Percentiles rank a stretch among this genome's conserved stretches.
These are phyloP conservation scores for Aphelenchoides bicaudatus DNA, from an alignment of 2,888 invertebrate genomes.

Conservation along the genomic window DNA sequence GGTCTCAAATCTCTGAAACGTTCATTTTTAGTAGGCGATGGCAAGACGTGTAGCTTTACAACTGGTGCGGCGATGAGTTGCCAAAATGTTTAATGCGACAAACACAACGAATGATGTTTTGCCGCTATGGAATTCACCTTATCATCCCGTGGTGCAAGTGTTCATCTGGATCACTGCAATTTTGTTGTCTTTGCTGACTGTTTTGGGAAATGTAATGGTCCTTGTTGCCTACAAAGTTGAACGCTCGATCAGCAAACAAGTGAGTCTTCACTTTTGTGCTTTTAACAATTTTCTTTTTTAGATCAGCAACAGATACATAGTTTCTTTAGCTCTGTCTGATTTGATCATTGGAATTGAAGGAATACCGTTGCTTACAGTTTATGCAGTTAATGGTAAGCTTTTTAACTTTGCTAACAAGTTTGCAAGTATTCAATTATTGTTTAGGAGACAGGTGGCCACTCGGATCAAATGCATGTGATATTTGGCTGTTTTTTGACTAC, in stretches of 20 bases:
- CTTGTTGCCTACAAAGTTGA: slow-evolving; percentile 56
- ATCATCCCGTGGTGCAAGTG: slow-evolving; percentile 27
- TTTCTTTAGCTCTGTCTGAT: slow-evolving; percentile 59
- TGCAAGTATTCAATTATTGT: slow-evolving; percentile 9
- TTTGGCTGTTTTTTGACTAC: slow-evolving; percentile 60
- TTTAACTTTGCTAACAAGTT: neutral
- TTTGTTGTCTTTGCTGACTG: slow-evolving; percentile 52
- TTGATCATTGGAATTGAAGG: slow-evolving; percentile 60
- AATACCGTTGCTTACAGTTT: slow-evolving; percentile 59
- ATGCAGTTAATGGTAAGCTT: slow-evolving; percentile 54
- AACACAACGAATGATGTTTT: neutral
- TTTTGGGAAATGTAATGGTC: slow-evolving; percentile 60
- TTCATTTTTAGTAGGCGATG: too few relatives aligned
- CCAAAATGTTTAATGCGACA: slow-evolving; percentile 6
- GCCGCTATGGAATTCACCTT: slow-evolving; percentile 29
- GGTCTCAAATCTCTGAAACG: too few relatives aligned
- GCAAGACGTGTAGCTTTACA: too few relatives aligned
- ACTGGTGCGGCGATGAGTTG: too few relatives aligned
- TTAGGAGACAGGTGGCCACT: slow-evolving; percentile 57
- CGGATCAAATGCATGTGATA: slow-evolving; percentile 55
- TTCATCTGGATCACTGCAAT: slow-evolving; percentile 51
- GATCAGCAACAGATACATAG: slow-evolving; percentile 59
- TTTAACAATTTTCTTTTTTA: slow-evolving; percentile 25
- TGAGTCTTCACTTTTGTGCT: slow-evolving; percentile 11
- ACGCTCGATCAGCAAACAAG: slow-evolving; percentile 58